Base-by-base conservation (phyloP, 35 echinoderm and acorn worm species). In the Apostichopus californicus region DNA sequence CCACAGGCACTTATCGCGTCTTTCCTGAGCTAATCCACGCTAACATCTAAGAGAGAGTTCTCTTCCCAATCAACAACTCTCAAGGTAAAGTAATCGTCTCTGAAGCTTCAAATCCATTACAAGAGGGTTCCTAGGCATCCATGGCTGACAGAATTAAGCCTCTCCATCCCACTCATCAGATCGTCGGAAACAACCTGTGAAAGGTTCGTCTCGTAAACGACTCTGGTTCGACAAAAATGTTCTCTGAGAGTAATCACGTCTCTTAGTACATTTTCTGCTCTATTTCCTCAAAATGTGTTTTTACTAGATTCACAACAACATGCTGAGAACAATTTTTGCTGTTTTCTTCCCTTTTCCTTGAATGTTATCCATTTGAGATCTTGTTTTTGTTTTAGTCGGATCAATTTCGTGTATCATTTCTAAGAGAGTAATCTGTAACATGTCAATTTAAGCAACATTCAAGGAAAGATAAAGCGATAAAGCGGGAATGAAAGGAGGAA, bases 1-100 rank as follows among this genome's bases (percentile, higher is more conserved):
- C 71, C 71, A 75, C 71, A 75, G 71, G 71, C 71, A 20, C 71
- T 75, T 75, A 75, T 75, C 71, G 17, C 71, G 14, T 75, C 21
- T 75, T 22, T 6, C 17, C 7, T 75, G 71, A 75, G 71, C 71
- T 75, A 18, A 75, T 12, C 7, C 8, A 61, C 71, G 17, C 18
- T 68, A 20, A 18, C 17, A 75, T 18, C 71, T 20, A 22, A 75
- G 71, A 18, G 6, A 75, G 71, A 2, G 1, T 75, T 75, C 71
- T n/a, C 71, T 18, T 75, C 17, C 6, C 13, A 75, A 75, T 75
- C 71, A 75, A 18, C 71, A 75, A 18, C 71, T 75, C 71, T 75
- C 71, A 75, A 18, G 71, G 71, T 18, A 75, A 75, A 75, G 20
- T 18, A 20, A 75, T 14, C 11, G 11, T 22, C 15, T 22, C 71